A percentile compares a stretch with the other conserved stretches of the same genome.
Evolutionary conservation across 92 coral and sea anemone genomes (phyloP).

Genomic region (Epizoanthus rinbou): DNA sequence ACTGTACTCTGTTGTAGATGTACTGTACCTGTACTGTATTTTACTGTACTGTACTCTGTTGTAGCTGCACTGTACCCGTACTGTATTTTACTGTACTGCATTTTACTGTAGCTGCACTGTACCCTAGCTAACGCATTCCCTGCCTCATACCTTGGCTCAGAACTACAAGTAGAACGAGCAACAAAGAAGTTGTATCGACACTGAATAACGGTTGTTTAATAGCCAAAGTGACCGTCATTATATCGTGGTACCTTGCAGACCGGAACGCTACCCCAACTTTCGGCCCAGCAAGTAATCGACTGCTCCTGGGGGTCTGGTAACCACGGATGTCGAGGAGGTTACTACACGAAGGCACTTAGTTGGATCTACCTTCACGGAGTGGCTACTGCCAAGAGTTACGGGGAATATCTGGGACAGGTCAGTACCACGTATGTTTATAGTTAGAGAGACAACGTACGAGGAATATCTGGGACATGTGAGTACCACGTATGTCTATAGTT

Average conservation of each 20-base stretch:
- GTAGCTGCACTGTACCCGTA: too few relatives aligned
- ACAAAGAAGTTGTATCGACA: too few relatives aligned
- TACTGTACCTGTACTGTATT: too few relatives aligned
- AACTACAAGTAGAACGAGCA: neutral
- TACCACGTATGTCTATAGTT: conserved; percentile 30
- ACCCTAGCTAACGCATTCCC: neutral
- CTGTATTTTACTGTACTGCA: too few relatives aligned
- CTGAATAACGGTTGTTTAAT: too few relatives aligned
- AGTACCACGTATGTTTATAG: conserved; percentile 9
- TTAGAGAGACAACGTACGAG: conserved; percentile 86
- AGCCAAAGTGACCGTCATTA: neutral
- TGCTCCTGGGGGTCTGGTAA: conserved; percentile 99
- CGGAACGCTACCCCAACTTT: conserved; percentile 73
- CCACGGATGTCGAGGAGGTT: conserved; percentile 98
- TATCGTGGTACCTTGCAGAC: conserved; percentile 53
- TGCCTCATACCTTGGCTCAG: neutral
- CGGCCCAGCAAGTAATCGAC: conserved; percentile 95
- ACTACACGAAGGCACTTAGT: conserved; percentile 93
- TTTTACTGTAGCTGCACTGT: too few relatives aligned
- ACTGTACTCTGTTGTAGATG: too few relatives aligned
- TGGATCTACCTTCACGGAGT: conserved; percentile 94
- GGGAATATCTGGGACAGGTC: conserved; percentile 98
- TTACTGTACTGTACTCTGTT: too few relatives aligned
- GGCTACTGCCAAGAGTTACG: conserved; percentile 90
- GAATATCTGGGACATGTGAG: conserved; percentile 95